Base-by-base conservation (phyloP, 1,140 invertebrate genomes). In the Eriosoma lanigerum region DNA sequence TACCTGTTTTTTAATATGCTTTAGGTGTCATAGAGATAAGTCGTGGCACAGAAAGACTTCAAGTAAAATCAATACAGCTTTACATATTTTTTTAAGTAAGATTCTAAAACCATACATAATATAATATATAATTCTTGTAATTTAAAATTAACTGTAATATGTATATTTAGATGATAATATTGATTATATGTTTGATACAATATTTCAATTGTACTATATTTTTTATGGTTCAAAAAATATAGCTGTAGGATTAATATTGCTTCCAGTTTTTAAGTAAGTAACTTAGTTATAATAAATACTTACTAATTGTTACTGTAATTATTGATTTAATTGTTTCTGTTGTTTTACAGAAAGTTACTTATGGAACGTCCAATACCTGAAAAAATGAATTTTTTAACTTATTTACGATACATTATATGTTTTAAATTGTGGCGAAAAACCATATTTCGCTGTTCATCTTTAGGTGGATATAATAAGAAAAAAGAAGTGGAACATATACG, bases 131-230 rank as follows among this genome's bases (percentile, higher is more conserved):
- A 15, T 1, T 24, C 10, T 56, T 56, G 10, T 19, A 29, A 60
- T 62, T n/a, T 3, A 24, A 15, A 21, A 38, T 38, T 38, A 0
- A 12, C 9, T 38, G 5, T 21, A 21, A 8, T 52, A 32, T 72
- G 10, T 29, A 19, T 48, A 17, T 44, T 78, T 62, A 78, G 75
- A 60, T 78, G 24, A 78, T n/a, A 60, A 56, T 3, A 60, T 60
- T 60, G 75, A 78, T 78, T 78, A 60, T 48, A 62, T 60, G 38
- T 60, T 78, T 60, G 75, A 78, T 78, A 29, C 75, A 60, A n/a
- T 78, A 62, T 78, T 78, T 48, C 75, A 78, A 78, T 48, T 58
- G 24, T 78, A 78, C 21, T 78, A 78, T 62, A 13, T 78, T 3
- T 78, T 78, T 60, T 78, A 78, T 48, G 75, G 75, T 62, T 60